Evolutionary conservation across 2,113 vertebrate species (phyloP).

Genomic region (Tragelaphus buxtoni): DNA sequence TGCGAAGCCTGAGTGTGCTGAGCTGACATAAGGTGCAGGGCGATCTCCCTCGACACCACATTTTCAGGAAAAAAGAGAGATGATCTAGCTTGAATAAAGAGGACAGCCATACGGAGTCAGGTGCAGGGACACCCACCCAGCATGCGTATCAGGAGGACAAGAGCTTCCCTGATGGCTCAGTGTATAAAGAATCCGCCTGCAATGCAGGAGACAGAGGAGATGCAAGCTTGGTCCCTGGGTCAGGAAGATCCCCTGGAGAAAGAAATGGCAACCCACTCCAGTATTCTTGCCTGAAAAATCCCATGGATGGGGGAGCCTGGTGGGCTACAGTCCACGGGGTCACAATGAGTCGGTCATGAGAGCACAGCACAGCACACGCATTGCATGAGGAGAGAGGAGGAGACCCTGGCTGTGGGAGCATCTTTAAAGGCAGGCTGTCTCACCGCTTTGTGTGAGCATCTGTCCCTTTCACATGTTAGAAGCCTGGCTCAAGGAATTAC

Average conservation of each 20-base stretch:
- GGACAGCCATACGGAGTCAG: not conserved
- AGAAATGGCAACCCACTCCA: too few relatives aligned
- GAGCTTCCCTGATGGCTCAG: not conserved
- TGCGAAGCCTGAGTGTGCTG: not conserved
- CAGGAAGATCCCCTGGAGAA: too few relatives aligned
- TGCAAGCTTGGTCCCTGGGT: too few relatives aligned
- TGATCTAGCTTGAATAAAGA: not conserved
- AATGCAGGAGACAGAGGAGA: not conserved
- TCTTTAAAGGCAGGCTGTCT: not conserved
- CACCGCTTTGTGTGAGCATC: not conserved
- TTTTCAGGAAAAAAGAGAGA: not conserved
- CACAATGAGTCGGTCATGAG: not conserved
- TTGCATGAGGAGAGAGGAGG: not conserved
- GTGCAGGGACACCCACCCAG: rapidly evolving
- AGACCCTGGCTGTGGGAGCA: not conserved
- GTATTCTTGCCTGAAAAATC: too few relatives aligned
- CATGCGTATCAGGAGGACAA: not conserved
- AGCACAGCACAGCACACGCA: not conserved
- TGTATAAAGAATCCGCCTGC: not conserved
- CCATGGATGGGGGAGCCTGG: not conserved
- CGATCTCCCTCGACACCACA: not conserved
- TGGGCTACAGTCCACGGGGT: not conserved
- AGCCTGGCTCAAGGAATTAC: not conserved
- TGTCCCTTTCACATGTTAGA: not conserved
- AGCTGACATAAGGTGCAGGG: not conserved